Conservation (phyloP, 2,888 invertebrate genomes). For the Drosophila longiperda region DNA sequence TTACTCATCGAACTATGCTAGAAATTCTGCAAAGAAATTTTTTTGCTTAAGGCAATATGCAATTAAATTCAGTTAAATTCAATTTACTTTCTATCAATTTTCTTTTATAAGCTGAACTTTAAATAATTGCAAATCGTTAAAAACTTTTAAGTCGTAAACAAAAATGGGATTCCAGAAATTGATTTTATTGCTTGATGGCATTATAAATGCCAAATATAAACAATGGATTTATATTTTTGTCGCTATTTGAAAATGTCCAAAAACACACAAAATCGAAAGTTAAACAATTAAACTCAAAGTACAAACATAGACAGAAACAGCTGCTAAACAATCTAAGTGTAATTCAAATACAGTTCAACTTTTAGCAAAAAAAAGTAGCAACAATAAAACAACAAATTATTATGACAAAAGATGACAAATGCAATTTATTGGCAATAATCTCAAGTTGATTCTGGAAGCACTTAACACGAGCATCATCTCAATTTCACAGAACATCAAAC, state of each 20-base stretch:
- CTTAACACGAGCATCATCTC: conserved; percentile 37
- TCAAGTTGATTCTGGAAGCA: conserved; percentile 13
- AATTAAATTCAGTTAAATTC: background rate
- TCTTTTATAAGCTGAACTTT: background rate
- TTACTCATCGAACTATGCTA: background rate
- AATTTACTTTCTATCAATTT: background rate
- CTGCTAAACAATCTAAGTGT: conserved; percentile 4
- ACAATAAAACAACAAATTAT: conserved; percentile 2
- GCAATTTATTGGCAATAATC: conserved; percentile 32
- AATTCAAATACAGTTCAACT: conserved; percentile 27
- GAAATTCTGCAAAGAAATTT: background rate
- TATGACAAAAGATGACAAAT: conserved; percentile 28
- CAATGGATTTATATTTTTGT: background rate
- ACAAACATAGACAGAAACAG: conserved; percentile 8
- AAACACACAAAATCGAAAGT: conserved; percentile 3
- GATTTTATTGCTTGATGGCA: background rate
- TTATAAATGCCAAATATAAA: conserved; percentile 3
- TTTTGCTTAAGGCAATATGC: background rate
- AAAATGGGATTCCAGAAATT: background rate
- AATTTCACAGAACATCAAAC: conserved; percentile 54
- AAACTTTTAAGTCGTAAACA: background rate
- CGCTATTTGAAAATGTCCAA: background rate
- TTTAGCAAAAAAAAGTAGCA: conserved; percentile 13
- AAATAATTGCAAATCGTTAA: background rate
- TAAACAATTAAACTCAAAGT: background rate